Conservation (phyloP, 1,140 invertebrate species). For the Cydia splendana region DNA sequence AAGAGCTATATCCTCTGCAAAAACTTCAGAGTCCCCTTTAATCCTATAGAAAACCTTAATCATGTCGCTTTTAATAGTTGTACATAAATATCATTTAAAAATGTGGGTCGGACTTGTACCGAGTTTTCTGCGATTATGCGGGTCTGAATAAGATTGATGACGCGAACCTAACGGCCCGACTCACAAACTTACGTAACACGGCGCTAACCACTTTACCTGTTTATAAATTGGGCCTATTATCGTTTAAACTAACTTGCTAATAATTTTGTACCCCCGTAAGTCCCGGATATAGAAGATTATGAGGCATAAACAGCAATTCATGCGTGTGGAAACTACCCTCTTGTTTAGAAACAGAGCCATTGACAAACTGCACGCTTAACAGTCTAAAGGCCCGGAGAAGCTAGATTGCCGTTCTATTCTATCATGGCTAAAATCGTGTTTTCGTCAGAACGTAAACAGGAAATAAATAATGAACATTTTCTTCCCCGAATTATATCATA, state of each 20-base stretch:
- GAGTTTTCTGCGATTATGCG: slow-evolving; percentile 69
- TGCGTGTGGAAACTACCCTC: slow-evolving; percentile 40
- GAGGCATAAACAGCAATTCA: slow-evolving; percentile 67
- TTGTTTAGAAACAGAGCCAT: slow-evolving; percentile 15
- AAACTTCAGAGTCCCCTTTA: no score
- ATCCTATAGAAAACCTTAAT: no score
- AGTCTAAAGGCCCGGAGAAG: neutral
- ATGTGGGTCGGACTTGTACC: slow-evolving; percentile 58
- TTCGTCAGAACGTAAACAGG: no score
- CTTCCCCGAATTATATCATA: no score
- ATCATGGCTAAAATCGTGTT: no score
- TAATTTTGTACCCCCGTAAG: slow-evolving; percentile 43
- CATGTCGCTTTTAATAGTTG: neutral
- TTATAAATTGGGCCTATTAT: neutral
- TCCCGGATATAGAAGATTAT: slow-evolving; percentile 51
- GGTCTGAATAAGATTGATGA: slow-evolving; percentile 75
- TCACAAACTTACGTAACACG: slow-evolving; percentile 41
- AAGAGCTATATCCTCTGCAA: no score
- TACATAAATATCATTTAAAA: slow-evolving; percentile 58
- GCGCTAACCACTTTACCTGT: neutral
- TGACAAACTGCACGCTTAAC: slow-evolving; percentile 5
- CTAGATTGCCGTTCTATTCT: neutral
- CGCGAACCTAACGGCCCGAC: slow-evolving; percentile 43
- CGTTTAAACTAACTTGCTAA: neutral
- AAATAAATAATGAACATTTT: no score